These are phyloP conservation scores for Cladorhizidae sp. DNA, from an alignment of 37 sponge, comb jelly and placozoan genomes.

Conservation along the genomic window DNA sequence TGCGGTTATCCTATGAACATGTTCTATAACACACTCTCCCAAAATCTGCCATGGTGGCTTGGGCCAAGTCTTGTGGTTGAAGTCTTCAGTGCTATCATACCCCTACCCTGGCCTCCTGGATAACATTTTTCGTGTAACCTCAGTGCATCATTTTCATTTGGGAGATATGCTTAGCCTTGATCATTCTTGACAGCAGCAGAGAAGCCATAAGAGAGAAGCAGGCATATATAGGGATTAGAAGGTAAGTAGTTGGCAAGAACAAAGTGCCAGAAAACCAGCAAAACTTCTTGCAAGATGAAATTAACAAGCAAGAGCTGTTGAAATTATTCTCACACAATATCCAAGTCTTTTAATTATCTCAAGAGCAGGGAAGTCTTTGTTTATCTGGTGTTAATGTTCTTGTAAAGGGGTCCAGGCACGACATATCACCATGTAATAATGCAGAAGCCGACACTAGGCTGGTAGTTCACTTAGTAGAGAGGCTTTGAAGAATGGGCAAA, in stretches of 20 bases:
- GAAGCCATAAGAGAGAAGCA: not conserved
- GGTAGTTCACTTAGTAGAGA: not conserved
- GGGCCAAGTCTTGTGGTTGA: too few relatives aligned
- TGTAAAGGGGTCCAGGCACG: not conserved
- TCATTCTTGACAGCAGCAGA: not conserved
- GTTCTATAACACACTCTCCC: too few relatives aligned
- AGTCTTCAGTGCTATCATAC: too few relatives aligned
- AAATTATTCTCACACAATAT: not conserved
- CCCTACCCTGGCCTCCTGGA: too few relatives aligned
- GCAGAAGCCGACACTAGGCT: slow-evolving; percentile 8
- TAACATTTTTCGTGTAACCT: too few relatives aligned
- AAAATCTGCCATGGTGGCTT: too few relatives aligned
- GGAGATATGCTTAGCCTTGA: too few relatives aligned
- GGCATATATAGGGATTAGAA: slow-evolving; percentile 3
- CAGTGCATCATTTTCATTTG: too few relatives aligned
- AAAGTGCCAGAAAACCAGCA: not conserved
- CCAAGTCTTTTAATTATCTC: not conserved
- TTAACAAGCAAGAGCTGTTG: not conserved
- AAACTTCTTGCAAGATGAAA: not conserved
- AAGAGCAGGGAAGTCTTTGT: too few relatives aligned
- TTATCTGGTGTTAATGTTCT: not conserved
- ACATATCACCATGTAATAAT: not conserved
- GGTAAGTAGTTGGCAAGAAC: slow-evolving; percentile 4
- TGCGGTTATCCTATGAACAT: too few relatives aligned
- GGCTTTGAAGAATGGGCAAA: not conserved